These are phyloP conservation scores for Steinernema scapterisci DNA, from an alignment of 2,888 invertebrate species.

Conservation along the genomic window DNA sequence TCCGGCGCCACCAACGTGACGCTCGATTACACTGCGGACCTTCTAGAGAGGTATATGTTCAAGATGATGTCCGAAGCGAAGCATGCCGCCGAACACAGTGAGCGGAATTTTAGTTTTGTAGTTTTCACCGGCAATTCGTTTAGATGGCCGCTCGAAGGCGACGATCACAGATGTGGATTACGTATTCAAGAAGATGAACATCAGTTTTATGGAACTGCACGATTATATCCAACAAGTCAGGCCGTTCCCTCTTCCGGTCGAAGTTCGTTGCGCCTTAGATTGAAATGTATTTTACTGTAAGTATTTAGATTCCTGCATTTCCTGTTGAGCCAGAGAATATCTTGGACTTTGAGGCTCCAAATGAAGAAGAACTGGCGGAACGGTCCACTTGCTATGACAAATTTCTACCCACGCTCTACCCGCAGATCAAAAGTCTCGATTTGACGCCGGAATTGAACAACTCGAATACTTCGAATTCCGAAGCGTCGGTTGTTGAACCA, in stretches of 20 bases:
- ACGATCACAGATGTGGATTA: slow-evolving; percentile 30
- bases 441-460: neutral
- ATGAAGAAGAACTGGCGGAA: neutral
- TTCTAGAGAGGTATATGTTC: slow-evolving; percentile 39
- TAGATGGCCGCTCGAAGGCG: slow-evolving; percentile 33
- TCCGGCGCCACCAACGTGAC: slow-evolving; percentile 34
- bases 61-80: slow-evolving; percentile 31
- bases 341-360: neutral
- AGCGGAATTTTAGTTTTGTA: neutral
- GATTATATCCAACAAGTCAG: slow-evolving; percentile 41
- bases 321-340: neutral
- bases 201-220: slow-evolving; percentile 39
- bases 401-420: neutral
- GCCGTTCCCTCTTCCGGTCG: slow-evolving; percentile 24
- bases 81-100: slow-evolving; percentile 38
- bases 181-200: slow-evolving; percentile 27
- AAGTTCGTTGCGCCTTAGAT: neutral
- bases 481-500: neutral
- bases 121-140: neutral
- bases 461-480: slow-evolving; percentile 4
- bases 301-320: neutral
- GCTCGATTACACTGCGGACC: slow-evolving; percentile 32
- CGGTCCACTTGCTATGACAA: neutral
- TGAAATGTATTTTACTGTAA: no score
- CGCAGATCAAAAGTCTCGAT: neutral